Evolutionary conservation across 1,140 invertebrate genomes (phyloP).

Genomic region (Armadillidium nasatum): DNA sequence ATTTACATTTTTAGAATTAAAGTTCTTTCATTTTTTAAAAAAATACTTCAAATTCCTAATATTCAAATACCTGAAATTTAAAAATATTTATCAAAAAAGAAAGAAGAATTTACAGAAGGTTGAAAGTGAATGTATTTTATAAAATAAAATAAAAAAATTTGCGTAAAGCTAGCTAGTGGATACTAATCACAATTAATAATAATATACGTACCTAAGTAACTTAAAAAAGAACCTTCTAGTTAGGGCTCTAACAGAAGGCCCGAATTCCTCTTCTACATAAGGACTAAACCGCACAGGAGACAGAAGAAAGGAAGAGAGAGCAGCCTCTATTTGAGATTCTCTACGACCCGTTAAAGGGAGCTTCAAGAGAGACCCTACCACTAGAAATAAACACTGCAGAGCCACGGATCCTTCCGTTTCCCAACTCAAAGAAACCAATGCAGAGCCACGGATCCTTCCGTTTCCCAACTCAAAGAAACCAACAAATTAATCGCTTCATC

Average conservation of each 20-base stretch:
- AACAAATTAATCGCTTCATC: constrained; percentile 67
- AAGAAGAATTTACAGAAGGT: no score
- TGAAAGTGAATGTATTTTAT: no score
- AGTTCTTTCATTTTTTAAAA: no score
- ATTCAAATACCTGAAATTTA: no score
- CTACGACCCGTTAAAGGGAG: constrained; percentile 60
- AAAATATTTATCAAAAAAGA: no score
- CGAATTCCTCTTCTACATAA: constrained; percentile 57
- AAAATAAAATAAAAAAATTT: no score
- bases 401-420: constrained; percentile 63
- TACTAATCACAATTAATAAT: no score
- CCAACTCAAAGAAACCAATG: constrained; percentile 65
- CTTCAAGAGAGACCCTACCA: constrained; percentile 65
- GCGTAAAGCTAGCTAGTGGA: no score
- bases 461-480: constrained; percentile 66
- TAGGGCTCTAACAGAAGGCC: constrained; percentile 66
- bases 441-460: constrained; percentile 62
- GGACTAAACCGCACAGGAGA: constrained; percentile 38
- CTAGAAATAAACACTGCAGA: constrained; percentile 64
- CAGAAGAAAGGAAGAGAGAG: constrained; percentile 37
- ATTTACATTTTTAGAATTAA: no score
- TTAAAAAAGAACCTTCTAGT: constrained; percentile 74
- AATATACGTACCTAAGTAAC: constrained; percentile 59
- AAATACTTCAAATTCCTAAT: no score
- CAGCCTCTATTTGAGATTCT: constrained; percentile 50